These are phyloP conservation scores for Trachymyrmex septentrionalis DNA, from an alignment of 1,140 invertebrate species.

Conservation along the genomic window DNA sequence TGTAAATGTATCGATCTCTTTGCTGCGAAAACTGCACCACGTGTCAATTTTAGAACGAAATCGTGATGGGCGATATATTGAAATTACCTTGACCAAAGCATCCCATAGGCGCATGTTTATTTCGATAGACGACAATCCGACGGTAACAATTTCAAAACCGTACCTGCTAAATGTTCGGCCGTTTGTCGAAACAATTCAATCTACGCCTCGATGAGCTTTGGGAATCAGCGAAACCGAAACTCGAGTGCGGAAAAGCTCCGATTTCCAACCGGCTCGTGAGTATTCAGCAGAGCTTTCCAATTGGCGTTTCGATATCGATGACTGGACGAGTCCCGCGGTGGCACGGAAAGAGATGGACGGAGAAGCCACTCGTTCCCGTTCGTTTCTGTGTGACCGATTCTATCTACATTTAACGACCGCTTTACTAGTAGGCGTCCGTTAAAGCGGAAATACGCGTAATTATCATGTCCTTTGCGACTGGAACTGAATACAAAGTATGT, in stretches of 20 bases:
- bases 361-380: conserved; percentile 42
- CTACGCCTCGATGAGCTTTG: conserved; percentile 54
- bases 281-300: conserved; percentile 64
- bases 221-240: conserved; percentile 61
- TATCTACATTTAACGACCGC: conserved; percentile 77
- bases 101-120: conserved; percentile 34
- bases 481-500: not conserved
- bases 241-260: conserved; percentile 63
- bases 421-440: conserved; percentile 10
- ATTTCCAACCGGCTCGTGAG: conserved; percentile 58
- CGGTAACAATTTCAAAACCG: conserved; percentile 41
- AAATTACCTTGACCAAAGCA: conserved; percentile 22
- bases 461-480: not conserved
- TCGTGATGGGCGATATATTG: conserved; percentile 20
- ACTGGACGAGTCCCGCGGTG: conserved; percentile 37
- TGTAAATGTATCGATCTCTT: not conserved
- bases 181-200: conserved; percentile 65
- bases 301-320: conserved; percentile 69
- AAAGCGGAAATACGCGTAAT: conserved; percentile 34
- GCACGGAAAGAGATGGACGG: conserved; percentile 44
- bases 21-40: not conserved
- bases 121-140: conserved; percentile 30
- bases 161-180: conserved; percentile 52
- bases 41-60: not conserved
- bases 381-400: conserved; percentile 74